These are phyloP conservation scores for Acrocyrtus sp. DNA, from an alignment of 2,888 invertebrate genomes.

Conservation along the genomic window DNA sequence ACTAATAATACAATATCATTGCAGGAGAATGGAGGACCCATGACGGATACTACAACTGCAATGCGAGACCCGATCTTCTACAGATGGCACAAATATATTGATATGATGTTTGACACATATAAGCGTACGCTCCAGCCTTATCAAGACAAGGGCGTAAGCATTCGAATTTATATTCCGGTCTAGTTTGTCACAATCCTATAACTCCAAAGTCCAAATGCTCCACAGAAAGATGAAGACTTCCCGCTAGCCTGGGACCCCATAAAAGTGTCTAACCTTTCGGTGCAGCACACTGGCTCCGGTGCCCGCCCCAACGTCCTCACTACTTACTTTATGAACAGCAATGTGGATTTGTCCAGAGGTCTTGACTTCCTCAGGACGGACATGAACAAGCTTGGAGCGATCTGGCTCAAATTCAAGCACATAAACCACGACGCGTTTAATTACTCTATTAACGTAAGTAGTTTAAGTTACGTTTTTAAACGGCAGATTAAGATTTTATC, in stretches of 20 bases:
- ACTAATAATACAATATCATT: conserved; percentile 18
- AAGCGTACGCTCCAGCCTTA: conserved; percentile 75
- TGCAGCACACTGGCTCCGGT: conserved; percentile 66
- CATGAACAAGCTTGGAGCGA: conserved; percentile 45
- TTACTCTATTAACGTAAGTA: no score
- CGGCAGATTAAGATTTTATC: no score
- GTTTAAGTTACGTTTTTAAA: no score
- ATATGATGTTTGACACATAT: conserved; percentile 80
- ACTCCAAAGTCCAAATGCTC: no score
- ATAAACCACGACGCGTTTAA: conserved; percentile 64
- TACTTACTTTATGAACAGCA: conserved; percentile 84
- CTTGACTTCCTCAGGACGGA: conserved; percentile 73
- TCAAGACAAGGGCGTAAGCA: conserved; percentile 6
- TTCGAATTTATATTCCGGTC: no score
- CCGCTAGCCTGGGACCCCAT: conserved; percentile 43
- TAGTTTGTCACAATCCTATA: no score
- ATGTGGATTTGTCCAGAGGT: conserved; percentile 81
- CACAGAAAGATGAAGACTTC: conserved; percentile 27
- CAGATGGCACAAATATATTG: conserved; percentile 84
- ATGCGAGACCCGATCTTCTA: conserved; percentile 91
- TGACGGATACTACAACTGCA: conserved; percentile 85
- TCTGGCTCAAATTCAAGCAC: conserved; percentile 63
- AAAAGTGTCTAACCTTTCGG: conserved; percentile 56
- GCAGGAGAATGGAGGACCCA: conserved; percentile 84
- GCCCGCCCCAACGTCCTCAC: conserved; percentile 67